Conservation (phyloP, 1,140 invertebrate species). For the Antheraea pernyi region DNA sequence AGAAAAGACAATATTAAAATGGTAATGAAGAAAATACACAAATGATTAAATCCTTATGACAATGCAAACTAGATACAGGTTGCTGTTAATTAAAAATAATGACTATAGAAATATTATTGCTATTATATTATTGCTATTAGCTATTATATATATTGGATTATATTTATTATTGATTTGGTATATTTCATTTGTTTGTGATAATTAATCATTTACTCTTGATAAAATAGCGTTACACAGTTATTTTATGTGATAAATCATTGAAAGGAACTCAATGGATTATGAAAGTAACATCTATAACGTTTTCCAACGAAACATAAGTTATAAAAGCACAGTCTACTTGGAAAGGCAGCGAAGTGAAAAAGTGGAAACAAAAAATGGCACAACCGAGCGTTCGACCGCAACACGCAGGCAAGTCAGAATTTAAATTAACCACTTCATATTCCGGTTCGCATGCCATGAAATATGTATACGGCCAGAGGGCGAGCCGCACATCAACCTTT, state of each 20-base stretch:
- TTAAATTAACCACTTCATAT: conserved; percentile 66
- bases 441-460: conserved; percentile 42
- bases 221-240: neutral
- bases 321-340: conserved; percentile 26
- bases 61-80: no score
- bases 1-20: no score
- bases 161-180: no score
- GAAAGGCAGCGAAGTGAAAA: conserved; percentile 38
- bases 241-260: neutral
- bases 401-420: conserved; percentile 43
- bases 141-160: no score
- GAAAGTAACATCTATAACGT: neutral
- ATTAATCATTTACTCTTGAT: no score
- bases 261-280: neutral
- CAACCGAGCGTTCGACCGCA: conserved; percentile 35
- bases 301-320: conserved; percentile 15
- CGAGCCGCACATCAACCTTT: conserved; percentile 18
- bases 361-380: conserved; percentile 33
- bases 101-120: no score
- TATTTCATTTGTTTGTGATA: no score
- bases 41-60: no score
- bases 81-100: no score
- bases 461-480: conserved; percentile 48
- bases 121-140: no score
- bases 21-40: no score